Conservation (phyloP, 2,888 invertebrate genomes). For the Catocala sponsa region DNA sequence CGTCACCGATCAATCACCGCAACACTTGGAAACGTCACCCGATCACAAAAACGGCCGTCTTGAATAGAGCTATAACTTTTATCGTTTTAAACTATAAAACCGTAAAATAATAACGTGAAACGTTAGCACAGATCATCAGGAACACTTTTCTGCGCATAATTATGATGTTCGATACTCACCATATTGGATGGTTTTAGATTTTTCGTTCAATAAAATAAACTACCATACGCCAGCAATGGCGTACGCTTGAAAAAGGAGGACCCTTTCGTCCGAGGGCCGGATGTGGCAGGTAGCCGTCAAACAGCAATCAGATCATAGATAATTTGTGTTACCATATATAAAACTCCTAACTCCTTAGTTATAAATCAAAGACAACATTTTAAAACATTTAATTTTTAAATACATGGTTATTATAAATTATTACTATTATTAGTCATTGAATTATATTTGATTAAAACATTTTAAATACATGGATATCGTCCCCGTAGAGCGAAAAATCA, state of each 20-base stretch:
- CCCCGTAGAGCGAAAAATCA: no score
- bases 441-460: no score
- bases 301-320: slow-evolving; percentile 65
- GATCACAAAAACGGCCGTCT: slow-evolving; percentile 73
- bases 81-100: slow-evolving; percentile 54
- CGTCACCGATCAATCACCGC: slow-evolving; percentile 65
- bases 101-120: slow-evolving; percentile 71
- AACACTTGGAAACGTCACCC: slow-evolving; percentile 82
- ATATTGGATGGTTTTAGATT: slow-evolving; percentile 95
- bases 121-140: slow-evolving; percentile 60
- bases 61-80: slow-evolving; percentile 59
- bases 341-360: no score
- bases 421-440: no score
- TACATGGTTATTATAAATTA: no score
- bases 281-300: slow-evolving; percentile 71
- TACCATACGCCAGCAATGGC: slow-evolving; percentile 96
- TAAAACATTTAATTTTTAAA: no score
- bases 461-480: no score
- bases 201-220: slow-evolving; percentile 90
- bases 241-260: slow-evolving; percentile 95
- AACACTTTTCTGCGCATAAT: slow-evolving; percentile 69
- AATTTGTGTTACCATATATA: slow-evolving; percentile 57
- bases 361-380: no score
- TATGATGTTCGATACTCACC: slow-evolving; percentile 88
- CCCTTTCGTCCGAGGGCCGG: slow-evolving; percentile 71